Evolutionary conservation across 2,888 invertebrate genomes (phyloP), one percentile per base, ranked within the genome.

Genomic region (Pilophorus perplexus): DNA sequence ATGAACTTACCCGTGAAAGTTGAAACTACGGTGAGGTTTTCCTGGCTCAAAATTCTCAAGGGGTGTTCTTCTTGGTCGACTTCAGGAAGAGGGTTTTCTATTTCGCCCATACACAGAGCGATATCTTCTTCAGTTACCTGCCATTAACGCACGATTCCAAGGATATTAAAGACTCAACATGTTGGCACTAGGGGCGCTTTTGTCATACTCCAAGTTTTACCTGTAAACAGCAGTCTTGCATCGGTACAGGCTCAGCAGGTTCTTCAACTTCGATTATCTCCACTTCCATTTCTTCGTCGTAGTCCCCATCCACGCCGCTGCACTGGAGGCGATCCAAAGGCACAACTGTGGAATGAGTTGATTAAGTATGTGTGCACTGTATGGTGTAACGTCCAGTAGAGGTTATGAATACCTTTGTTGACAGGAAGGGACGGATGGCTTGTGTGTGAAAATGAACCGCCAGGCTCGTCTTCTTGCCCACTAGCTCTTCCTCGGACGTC

Each of bases 1-100:
- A n/a, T n/a, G n/a, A n/a, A 37, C n/a, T 6, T 20, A 80, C 90
- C 90, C 12, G 90, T 88, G 74, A 93, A 93, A 46, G 93, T 93
- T 28, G 93, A 93, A 6, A 93, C 90, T 18, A 91, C 87, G 4
- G 93, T 93, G 71, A 94, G 81, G 78, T 93, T 93, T 80, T 93
- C 93, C 79, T 93, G 90, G 74, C 93, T 93, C 42, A 94, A 82
- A 73, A 93, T 89, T 72, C 93, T 82, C 55, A 94, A 79, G 0
- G 93, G 93, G 81, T 94, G 93, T 75, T 89, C 90, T 70, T 88
- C 85, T 75, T 87, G 87, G 73, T 88, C 88, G 23, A 85, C 84
- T 77, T 88, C 87, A 0, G 84, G 84, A 33, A 88, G 76, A 46
- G 85, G 85, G 78, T 87, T 86, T 74, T 87, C 87, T 68, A 87